Percentiles rank a stretch among this genome's conserved stretches.
phyloP scores from a whole-genome alignment of 2,797 vertebrate genomes.

The Typhlichthys subterraneus region DNA sequence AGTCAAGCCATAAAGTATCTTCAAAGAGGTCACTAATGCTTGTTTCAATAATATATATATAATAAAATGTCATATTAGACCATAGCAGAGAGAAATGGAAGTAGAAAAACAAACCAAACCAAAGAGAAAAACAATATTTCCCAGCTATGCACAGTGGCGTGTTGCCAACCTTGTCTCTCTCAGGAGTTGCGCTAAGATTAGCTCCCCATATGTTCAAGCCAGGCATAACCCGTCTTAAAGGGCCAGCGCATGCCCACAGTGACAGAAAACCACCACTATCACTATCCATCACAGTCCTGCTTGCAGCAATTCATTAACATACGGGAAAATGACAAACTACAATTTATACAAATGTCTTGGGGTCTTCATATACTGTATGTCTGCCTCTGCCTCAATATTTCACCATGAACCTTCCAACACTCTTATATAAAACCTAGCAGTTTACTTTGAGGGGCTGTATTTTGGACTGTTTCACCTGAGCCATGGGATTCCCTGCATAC shows the following conservation, averaged over 20 bases:
- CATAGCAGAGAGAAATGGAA: conserved; percentile 27
- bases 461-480: conserved; percentile 43
- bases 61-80: not conserved
- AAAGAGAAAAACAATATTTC: conserved; percentile 17
- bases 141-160: conserved; percentile 67
- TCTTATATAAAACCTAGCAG: conserved; percentile 63
- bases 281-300: conserved; percentile 11
- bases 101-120: conserved; percentile 14
- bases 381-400: conserved; percentile 25
- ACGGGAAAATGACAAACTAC: not conserved
- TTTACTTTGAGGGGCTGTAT: conserved; percentile 41
- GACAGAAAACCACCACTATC: conserved; percentile 22
- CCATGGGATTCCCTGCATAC: conserved; percentile 27
- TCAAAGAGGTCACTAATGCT: conserved; percentile 18
- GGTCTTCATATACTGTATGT: not conserved
- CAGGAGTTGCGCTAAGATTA: conserved; percentile 82
- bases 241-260: conserved; percentile 55
- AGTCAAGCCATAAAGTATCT: conserved; percentile 18
- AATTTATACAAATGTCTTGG: no score
- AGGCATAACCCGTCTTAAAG: conserved; percentile 78
- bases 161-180: conserved; percentile 77
- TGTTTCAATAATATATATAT: not conserved
- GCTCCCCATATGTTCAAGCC: conserved; percentile 82
- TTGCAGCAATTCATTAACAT: not conserved
- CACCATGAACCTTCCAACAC: conserved; percentile 52